Conservation (phyloP, 2,113 vertebrate species). For the Thomomys bottae region DNA sequence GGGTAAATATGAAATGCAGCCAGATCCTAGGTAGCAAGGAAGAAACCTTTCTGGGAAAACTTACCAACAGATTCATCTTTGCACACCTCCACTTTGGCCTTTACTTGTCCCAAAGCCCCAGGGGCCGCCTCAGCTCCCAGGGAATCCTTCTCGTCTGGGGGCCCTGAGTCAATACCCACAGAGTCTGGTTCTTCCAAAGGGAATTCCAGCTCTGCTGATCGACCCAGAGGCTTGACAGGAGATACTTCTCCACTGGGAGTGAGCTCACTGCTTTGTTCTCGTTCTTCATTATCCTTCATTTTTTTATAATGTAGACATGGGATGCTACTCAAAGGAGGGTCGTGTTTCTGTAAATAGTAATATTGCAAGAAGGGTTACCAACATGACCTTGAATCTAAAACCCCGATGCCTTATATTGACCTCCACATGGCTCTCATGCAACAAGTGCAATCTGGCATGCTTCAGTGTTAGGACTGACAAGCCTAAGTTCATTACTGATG, state of each 20-base stretch:
- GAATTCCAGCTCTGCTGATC: constrained; percentile 84
- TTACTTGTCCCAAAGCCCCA: constrained; percentile 96
- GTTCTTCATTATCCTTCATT: constrained; percentile 97
- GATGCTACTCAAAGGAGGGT: constrained; percentile 98
- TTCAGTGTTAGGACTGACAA: background rate
- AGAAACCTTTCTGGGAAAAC: constrained; percentile 54
- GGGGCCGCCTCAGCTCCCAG: constrained; percentile 88
- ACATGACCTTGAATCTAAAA: background rate
- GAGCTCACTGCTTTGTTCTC: constrained; percentile 91
- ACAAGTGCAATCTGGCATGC: background rate
- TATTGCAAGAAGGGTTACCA: constrained; percentile 33
- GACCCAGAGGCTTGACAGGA: constrained; percentile 84
- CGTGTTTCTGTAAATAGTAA: constrained; percentile 92
- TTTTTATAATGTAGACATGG: constrained; percentile 99
- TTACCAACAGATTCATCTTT: constrained; percentile 99
- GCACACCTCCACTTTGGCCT: constrained; percentile 99
- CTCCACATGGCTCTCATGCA: background rate
- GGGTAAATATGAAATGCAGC: background rate
- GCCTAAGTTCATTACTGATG: background rate
- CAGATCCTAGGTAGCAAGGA: background rate
- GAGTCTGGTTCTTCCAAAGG: constrained; percentile 87
- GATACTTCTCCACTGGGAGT: constrained; percentile 85
- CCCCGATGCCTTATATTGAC: background rate
- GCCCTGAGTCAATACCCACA: constrained; percentile 81
- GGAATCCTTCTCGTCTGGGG: constrained; percentile 85